These are phyloP conservation scores for Scaptomyza graminum DNA, from an alignment of 1,140 invertebrate genomes.

Conservation along the genomic window DNA sequence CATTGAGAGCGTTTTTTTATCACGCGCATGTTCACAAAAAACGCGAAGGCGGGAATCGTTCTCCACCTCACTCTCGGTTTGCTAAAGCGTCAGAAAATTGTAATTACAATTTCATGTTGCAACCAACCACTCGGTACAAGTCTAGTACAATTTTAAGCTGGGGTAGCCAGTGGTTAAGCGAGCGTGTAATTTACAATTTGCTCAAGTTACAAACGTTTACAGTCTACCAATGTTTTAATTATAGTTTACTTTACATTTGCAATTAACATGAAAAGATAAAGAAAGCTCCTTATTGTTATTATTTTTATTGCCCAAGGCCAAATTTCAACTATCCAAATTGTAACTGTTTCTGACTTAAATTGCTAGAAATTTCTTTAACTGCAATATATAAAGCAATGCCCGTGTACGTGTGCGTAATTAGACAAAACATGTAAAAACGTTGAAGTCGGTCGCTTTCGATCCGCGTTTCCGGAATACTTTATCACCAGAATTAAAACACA, in stretches of 20 bases:
- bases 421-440: too few relatives aligned
- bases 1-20: conserved; percentile 64
- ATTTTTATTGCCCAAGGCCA: neutral
- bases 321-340: neutral
- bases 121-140: conserved; percentile 70
- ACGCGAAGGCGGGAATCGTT: conserved; percentile 2
- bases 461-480: too few relatives aligned
- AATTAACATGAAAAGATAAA: conserved; percentile 47
- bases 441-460: too few relatives aligned
- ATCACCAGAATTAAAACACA: too few relatives aligned
- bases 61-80: neutral
- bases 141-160: conserved; percentile 54
- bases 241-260: conserved; percentile 61
- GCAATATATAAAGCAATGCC: too few relatives aligned
- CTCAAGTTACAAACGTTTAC: conserved; percentile 52
- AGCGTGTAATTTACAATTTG: conserved; percentile 79
- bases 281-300: conserved; percentile 30
- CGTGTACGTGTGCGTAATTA: too few relatives aligned
- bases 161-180: conserved; percentile 77
- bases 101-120: conserved; percentile 77
- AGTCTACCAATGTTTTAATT: conserved; percentile 69
- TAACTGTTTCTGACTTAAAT: neutral
- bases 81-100: conserved; percentile 56
- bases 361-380: too few relatives aligned
- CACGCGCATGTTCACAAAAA: conserved; percentile 55